Percentiles rank a stretch among this genome's conserved stretches.
These are phyloP conservation scores for Copidosoma aretas DNA, from an alignment of 2,888 invertebrate species.

Conservation along the genomic window DNA sequence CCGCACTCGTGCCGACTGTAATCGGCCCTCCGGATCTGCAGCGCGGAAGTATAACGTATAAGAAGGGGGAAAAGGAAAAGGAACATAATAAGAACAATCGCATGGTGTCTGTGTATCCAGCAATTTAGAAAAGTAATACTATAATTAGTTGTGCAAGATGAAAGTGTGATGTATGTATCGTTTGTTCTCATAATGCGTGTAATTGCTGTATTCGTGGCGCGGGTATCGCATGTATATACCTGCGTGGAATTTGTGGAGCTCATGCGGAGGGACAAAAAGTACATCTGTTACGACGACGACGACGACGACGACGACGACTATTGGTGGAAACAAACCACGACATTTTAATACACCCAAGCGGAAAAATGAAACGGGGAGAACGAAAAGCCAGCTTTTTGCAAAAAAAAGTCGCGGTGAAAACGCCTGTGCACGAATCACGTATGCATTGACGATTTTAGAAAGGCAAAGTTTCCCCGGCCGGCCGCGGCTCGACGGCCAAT, in stretches of 20 bases:
- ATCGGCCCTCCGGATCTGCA: no score
- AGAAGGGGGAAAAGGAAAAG: not conserved
- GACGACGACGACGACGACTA: not conserved
- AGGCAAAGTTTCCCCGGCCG: not conserved
- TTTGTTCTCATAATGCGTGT: constrained; percentile 25
- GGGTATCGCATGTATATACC: not conserved
- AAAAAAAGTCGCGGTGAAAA: not conserved
- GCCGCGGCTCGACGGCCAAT: not conserved
- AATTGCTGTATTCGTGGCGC: no score
- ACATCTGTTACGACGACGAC: constrained; percentile 8
- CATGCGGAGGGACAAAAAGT: not conserved
- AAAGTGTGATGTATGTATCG: constrained; percentile 40
- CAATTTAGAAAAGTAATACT: constrained; percentile 8
- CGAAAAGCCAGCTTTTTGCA: no score
- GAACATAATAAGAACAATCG: not conserved
- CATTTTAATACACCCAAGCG: no score
- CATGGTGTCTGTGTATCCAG: constrained; percentile 18
- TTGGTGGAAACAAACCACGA: not conserved
- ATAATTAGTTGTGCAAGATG: constrained; percentile 40
- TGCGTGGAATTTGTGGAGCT: not conserved
- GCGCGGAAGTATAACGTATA: not conserved
- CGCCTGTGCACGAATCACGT: not conserved
- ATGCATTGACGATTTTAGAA: not conserved
- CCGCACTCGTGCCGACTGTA: no score
- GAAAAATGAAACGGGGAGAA: no score